phyloP scores from a whole-genome alignment of 2,113 vertebrate species.

The Nannospalax galili region DNA sequence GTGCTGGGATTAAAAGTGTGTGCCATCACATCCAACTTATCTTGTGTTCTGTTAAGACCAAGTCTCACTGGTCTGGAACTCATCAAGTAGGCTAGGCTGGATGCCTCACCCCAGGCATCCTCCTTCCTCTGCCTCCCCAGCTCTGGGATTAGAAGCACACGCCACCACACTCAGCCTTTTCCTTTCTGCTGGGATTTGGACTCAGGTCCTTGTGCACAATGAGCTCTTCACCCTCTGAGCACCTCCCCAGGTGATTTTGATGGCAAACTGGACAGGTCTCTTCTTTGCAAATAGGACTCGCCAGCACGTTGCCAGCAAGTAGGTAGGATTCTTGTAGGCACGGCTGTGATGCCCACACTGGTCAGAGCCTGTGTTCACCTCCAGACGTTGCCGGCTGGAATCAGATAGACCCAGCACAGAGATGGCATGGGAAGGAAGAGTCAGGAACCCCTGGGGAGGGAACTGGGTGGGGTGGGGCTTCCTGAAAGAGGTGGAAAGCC shows the following conservation, averaged over 20 bases:
- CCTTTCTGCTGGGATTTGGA: too few species aligned
- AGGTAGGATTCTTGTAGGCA: fast-evolving
- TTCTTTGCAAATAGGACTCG: background rate
- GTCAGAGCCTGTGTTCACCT: background rate
- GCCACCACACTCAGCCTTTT: background rate
- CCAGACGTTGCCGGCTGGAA: background rate
- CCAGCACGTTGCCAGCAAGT: too few species aligned
- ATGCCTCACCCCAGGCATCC: background rate
- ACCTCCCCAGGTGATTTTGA: background rate
- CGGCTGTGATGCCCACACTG: background rate
- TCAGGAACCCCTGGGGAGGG: fast-evolving
- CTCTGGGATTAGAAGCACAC: background rate
- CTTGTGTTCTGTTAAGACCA: too few species aligned
- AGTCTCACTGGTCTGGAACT: background rate
- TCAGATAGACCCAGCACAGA: background rate
- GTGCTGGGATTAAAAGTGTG: background rate
- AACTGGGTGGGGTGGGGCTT: background rate
- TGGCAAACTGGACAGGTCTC: fast-evolving
- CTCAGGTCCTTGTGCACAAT: background rate
- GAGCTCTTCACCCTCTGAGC: background rate
- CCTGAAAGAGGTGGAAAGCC: background rate
- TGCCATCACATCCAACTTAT: background rate
- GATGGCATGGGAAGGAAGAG: background rate
- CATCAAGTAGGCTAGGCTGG: too few species aligned
- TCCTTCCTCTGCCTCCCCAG: background rate